Percentiles rank a stretch among this genome's conserved stretches.
phyloP scores from a whole-genome alignment of 1,140 invertebrate species.

The Lutraria rhynchaena region DNA sequence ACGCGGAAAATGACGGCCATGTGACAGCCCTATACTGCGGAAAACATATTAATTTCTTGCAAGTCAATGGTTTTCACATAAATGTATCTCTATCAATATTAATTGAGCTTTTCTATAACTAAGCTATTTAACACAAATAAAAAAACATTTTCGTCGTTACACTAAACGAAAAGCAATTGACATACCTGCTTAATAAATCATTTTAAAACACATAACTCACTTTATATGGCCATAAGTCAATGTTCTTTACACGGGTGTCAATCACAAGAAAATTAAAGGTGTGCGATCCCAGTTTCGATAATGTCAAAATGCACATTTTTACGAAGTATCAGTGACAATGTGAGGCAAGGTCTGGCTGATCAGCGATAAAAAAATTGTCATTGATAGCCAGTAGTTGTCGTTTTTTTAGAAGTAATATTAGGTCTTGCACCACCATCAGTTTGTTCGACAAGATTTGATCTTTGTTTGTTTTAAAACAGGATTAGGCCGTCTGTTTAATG shows the following conservation, averaged over 20 bases:
- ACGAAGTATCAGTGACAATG: constrained; percentile 7
- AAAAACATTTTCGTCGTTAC: constrained; percentile 19
- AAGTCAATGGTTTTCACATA: constrained; percentile 36
- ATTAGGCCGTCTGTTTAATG: constrained; percentile 1
- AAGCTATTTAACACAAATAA: constrained; percentile 39
- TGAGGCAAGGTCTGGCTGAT: not conserved
- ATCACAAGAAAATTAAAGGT: constrained; percentile 53
- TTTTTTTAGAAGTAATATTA: constrained; percentile 18
- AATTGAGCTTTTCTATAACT: constrained; percentile 10
- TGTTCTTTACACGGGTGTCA: constrained; percentile 32
- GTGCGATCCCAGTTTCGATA: constrained; percentile 46
- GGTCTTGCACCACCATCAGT: constrained; percentile 34
- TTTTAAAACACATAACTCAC: constrained; percentile 59
- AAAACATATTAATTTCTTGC: constrained; percentile 36
- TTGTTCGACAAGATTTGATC: constrained; percentile 14
- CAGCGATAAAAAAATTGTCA: constrained; percentile 36
- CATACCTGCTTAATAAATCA: constrained; percentile 30
- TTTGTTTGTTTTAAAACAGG: not conserved
- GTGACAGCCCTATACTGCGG: too few relatives aligned
- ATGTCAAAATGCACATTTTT: constrained; percentile 55
- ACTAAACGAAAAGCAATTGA: constrained; percentile 1
- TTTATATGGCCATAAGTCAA: constrained; percentile 26
- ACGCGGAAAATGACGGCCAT: too few relatives aligned
- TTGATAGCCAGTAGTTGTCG: constrained; percentile 32
- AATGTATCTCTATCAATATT: constrained; percentile 4